Conservation (phyloP, 1,140 invertebrate species). For the Trissolcus basalis region DNA sequence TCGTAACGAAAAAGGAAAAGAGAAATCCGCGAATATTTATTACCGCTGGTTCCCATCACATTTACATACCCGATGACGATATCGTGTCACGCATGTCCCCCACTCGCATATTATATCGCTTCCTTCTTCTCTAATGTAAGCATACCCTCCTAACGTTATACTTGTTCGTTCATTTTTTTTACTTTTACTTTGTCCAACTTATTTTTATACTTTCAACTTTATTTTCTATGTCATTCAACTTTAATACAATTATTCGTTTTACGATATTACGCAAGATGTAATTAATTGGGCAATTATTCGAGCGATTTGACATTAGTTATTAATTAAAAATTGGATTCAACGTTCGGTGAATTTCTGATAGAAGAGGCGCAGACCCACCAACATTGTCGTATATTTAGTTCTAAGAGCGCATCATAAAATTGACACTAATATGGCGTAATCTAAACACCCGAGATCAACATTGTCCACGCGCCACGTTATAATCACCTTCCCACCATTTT, state of each 20-base stretch:
- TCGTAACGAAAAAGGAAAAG: constrained; percentile 38
- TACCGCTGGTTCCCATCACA: constrained; percentile 69
- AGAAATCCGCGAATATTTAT: constrained; percentile 66
- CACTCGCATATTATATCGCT: constrained; percentile 52
- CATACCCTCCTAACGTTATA: constrained; percentile 37
- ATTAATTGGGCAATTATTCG: no score
- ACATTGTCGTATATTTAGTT: constrained; percentile 43
- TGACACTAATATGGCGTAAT: constrained; percentile 70
- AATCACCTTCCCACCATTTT: constrained; percentile 24
- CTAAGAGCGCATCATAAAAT: constrained; percentile 69
- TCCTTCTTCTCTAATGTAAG: constrained; percentile 33
- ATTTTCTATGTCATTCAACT: no score
- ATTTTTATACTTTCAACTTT: no score
- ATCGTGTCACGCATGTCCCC: constrained; percentile 62
- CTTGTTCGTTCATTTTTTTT: constrained; percentile 55
- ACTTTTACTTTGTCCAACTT: constrained; percentile 8
- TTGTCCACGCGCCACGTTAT: constrained; percentile 64
- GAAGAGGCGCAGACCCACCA: not conserved
- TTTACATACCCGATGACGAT: constrained; percentile 72
- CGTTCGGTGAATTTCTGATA: no score
- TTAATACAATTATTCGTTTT: no score
- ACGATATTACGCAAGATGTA: no score
- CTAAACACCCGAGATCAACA: constrained; percentile 70
- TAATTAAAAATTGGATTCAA: constrained; percentile 43
- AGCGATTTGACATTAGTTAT: constrained; percentile 6